Percentiles rank a stretch among this genome's conserved stretches.
These are phyloP conservation scores for Cherax destructor DNA, from an alignment of 1,140 invertebrate species.

Conservation along the genomic window DNA sequence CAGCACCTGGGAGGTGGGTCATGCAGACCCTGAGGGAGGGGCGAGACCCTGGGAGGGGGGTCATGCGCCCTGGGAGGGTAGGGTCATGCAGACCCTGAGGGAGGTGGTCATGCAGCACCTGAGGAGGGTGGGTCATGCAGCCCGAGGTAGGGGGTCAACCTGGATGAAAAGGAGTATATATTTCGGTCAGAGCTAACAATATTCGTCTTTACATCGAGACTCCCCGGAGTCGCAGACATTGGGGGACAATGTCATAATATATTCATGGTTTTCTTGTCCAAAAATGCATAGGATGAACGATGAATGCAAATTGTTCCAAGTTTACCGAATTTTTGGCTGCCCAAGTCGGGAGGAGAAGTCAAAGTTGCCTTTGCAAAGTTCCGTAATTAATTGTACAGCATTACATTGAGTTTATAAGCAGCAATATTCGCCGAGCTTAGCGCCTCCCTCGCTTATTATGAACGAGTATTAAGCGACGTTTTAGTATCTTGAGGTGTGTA, in stretches of 20 bases:
- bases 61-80: too few relatives aligned
- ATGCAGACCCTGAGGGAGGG: too few relatives aligned
- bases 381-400: not conserved
- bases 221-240: not conserved
- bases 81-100: too few relatives aligned
- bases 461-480: not conserved
- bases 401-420: not conserved
- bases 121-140: too few relatives aligned
- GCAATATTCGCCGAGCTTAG: not conserved
- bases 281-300: not conserved
- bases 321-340: not conserved
- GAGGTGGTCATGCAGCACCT: too few relatives aligned
- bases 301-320: constrained; percentile 1
- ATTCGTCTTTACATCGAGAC: too few relatives aligned
- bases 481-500: not conserved
- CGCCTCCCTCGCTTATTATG: not conserved
- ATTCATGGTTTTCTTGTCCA: not conserved
- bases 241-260: not conserved
- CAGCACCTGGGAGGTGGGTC: too few relatives aligned
- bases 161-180: too few relatives aligned
- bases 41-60: too few relatives aligned
- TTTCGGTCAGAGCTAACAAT: too few relatives aligned
- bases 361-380: not conserved
- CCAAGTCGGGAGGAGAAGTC: not conserved
- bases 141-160: too few relatives aligned